Conservation (phyloP, 2,888 invertebrate species). For the Folsomia manolachei region DNA sequence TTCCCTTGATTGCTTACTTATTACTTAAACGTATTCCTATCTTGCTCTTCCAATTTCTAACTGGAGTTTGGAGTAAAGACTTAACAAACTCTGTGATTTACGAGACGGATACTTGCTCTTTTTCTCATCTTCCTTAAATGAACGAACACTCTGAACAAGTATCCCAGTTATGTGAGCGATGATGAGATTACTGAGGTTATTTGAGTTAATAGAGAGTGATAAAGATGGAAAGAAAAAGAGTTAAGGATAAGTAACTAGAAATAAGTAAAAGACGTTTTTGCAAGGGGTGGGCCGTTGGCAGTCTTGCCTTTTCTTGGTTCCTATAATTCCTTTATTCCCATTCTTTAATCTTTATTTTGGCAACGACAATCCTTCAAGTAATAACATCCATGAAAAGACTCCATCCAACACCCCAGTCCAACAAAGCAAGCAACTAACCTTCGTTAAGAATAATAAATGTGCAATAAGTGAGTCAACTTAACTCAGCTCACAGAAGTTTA, state of each 20-base stretch:
- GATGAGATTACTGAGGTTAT: not conserved
- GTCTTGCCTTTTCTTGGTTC: not conserved
- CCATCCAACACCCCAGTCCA: no score
- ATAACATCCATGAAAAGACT: no score
- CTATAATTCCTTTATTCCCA: not conserved
- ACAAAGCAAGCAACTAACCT: no score
- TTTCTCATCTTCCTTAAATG: not conserved
- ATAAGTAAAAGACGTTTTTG: not conserved
- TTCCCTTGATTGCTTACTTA: not conserved
- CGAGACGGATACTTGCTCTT: not conserved
- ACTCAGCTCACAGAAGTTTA: not conserved
- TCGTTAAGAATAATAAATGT: no score
- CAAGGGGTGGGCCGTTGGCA: not conserved
- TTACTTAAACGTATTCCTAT: no score
- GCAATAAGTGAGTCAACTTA: not conserved
- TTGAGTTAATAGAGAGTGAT: slow-evolving; percentile 1
- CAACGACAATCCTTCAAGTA: no score
- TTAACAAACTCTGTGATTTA: not conserved
- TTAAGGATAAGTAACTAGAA: no score
- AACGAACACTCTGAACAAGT: not conserved
- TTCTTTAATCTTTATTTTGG: not conserved
- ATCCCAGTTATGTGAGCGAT: not conserved
- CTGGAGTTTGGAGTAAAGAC: not conserved
- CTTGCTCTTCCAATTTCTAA: no score
- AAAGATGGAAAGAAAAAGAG: not conserved